Percentiles rank a stretch among this genome's conserved stretches.
Evolutionary conservation across 2,888 invertebrate genomes (phyloP).

Genomic region (Trachelus stipa): DNA sequence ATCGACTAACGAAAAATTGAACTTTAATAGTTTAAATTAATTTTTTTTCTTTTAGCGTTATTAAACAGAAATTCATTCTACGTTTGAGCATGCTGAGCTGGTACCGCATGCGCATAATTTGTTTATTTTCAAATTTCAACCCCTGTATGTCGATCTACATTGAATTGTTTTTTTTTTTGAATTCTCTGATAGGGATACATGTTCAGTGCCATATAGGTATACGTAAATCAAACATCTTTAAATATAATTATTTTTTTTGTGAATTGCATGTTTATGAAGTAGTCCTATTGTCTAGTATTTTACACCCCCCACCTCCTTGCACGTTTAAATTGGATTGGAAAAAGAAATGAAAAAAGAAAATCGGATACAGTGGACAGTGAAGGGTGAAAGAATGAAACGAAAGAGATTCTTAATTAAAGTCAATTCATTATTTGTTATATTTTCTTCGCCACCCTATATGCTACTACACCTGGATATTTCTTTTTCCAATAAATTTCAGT

Average conservation of each 20-base stretch:
- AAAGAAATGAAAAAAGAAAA: not conserved
- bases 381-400: not conserved
- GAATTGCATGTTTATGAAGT: not conserved
- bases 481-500: not conserved
- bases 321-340: not conserved
- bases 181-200: not conserved
- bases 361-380: not conserved
- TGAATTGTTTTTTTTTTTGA: not conserved
- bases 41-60: not conserved
- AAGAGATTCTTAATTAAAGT: not conserved
- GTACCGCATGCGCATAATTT: not conserved
- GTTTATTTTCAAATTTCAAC: not conserved
- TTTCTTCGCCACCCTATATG: not conserved
- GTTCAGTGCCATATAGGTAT: not conserved
- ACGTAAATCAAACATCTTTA: not conserved
- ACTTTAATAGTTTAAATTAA: not conserved
- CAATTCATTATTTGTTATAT: not conserved
- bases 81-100: not conserved
- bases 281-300: not conserved
- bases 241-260: not conserved
- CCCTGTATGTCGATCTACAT: not conserved
- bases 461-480: not conserved
- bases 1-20: not conserved
- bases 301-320: not conserved
- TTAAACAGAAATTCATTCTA: not conserved